phyloP scores from a whole-genome alignment of 2,888 invertebrate genomes.

The Cerceris ruficornis region DNA sequence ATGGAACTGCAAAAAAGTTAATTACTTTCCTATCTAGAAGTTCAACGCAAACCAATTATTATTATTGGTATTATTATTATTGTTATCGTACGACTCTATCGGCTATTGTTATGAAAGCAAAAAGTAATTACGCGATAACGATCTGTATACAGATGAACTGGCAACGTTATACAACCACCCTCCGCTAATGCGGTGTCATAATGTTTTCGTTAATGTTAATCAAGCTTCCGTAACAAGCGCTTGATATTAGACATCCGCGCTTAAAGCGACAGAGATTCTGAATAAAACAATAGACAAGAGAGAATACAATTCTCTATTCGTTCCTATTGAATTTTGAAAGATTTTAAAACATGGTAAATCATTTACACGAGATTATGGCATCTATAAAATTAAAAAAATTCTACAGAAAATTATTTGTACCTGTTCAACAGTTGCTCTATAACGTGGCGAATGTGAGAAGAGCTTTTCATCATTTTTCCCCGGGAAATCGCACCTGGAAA shows the following conservation, averaged over 20 bases:
- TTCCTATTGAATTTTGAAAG: too few species aligned
- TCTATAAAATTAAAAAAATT: too few species aligned
- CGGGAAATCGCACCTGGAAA: too few species aligned
- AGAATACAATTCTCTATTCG: too few species aligned
- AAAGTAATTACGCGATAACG: constrained; percentile 24
- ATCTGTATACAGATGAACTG: constrained; percentile 9
- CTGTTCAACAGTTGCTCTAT: too few species aligned
- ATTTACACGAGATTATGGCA: too few species aligned
- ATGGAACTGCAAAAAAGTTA: not conserved
- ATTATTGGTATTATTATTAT: not conserved
- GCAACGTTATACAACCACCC: not conserved
- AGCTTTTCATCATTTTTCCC: too few species aligned
- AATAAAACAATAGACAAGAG: too few species aligned
- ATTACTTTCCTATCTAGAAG: not conserved
- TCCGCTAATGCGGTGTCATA: not conserved
- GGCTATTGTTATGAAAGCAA: constrained; percentile 7
- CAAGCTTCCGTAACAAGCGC: not conserved
- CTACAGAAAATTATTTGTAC: too few species aligned
- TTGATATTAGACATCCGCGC: not conserved
- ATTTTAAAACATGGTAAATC: too few species aligned
- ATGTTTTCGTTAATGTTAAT: constrained; percentile 1
- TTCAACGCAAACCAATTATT: constrained; percentile 2
- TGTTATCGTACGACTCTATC: constrained; percentile 2
- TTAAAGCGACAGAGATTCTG: not conserved
- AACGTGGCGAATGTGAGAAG: too few species aligned